Base-by-base conservation (phyloP, 2,888 invertebrate species). In the Baronia brevicornis region DNA sequence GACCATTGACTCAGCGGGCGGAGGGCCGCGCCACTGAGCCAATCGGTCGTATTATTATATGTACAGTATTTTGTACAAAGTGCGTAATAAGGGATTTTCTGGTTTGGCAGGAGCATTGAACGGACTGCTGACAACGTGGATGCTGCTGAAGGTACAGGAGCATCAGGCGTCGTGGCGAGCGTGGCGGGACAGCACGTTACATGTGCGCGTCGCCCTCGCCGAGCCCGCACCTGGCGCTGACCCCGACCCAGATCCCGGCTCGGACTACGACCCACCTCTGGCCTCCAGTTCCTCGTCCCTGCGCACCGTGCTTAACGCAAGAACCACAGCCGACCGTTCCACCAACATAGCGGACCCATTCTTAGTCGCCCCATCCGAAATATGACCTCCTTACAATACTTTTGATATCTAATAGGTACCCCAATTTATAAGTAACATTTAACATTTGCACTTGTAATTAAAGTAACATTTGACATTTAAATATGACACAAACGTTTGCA, bases 111-210 rank as follows among this genome's bases (percentile, higher is more conserved):
- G 82, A 7, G 82, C 82, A 0, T 53, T 82, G 5, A 84, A 84
- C 60, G 82, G 82, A 0, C 57, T 84, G 39, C 62, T 84, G 37
- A 84, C 82, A 1, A 84, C 82, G 19, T 84, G 82, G 82, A 74
- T 80, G 69, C 70, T 84, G 53, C 69, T 84, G 19, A 84, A 80
- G 67, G 64, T 82, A 44, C 82, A 84, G 51, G 82, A 82, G 63
- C 82, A 84, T 62, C 82, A 80, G 65, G 23, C 62, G 51, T 73
- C 82, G 44, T 84, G 82, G 82, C 77, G 66, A 46, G 60, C 73
- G 44, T 84, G 82, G 82, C 71, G 82, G 14, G 80, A 75, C 65
- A 62, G 66, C 59, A 74, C 77, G 28, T 68, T 80, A 51, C 77
- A 73, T 63, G 77, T 84, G 53, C 77, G 57, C 57, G 80, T 84